Base-by-base conservation (phyloP, 2,888 invertebrate genomes). In the Hecatera dysodea region DNA sequence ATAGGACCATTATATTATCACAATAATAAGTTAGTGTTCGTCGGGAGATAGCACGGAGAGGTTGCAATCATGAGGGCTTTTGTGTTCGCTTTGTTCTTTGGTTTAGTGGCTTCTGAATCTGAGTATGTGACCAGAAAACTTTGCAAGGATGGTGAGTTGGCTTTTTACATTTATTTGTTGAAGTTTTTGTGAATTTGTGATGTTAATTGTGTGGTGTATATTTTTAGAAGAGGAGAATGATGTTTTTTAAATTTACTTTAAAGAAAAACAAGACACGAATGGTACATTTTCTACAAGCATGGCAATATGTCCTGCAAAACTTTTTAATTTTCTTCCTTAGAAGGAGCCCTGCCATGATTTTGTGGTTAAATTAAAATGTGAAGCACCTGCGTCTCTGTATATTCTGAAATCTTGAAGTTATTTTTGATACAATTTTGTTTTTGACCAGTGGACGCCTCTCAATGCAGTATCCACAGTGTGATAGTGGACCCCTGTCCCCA, bases 61-160 rank as follows among this genome's bases (percentile, higher is more conserved):
- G 78, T 78, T 67, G 70, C 63, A 24, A 79, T 66, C 63, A 85
- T 85, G 80, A 57, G 36, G 67, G 68, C 67, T 39, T 55, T 84
- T 67, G 80, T 86, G n/a, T 17, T 82, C 39, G 44, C 83, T 46
- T 63, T 36, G 46, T 83, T 57, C 55, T 68, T 79, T 17, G 52
- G 48, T 57, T 72, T 82, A 27, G 77, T 87, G 46, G 57, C 69
- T 56, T 86, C 77, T 0, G 78, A 83, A 0, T 75, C 88, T 0
- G 90, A 91, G 50, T 89, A 84, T 72, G 87, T 94, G 0, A 88
- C 85, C 4, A 93, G 89, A 65, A 94, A 93, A 72, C 81, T 87
- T 17, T 94, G 94, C 70, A 89, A 82, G 69, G 89, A 90, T 72
- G 93, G 94, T 93, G 73, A 90, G 93, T 84, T 6, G 48, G 19